Evolutionary conservation across 2,888 invertebrate genomes (phyloP), one percentile per base, ranked within the genome.

Genomic region (Rhopalosiphum nymphaeae): DNA sequence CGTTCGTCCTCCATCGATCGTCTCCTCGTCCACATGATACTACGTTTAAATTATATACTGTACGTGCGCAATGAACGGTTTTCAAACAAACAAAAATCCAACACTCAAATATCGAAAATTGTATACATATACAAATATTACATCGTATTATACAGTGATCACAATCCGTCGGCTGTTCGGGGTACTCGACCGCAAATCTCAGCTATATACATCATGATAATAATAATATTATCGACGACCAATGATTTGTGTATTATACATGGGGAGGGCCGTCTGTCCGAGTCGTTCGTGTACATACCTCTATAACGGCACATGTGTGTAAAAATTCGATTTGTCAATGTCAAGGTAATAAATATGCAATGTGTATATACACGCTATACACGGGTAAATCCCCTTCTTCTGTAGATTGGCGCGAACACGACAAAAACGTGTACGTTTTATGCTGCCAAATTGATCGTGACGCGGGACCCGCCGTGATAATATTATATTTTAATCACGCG

Each of bases 371-470:
- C n/a, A 36, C 78, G 9, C 88, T 26, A 2, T 46, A 10, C 87
- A 29, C 21, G 29, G 21, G 21, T 16, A 36, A 78, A 21, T 78
- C 78, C 9, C 78, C 78, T 78, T 78, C 78, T 78, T 78, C 21
- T 36, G 36, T 9, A 1, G 78, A 78, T 36, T 78, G 78, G 36
- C 36, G 42, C 84, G 49, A 78, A 91, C 42, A 91, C 85, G 44
- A 26, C 42, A 49, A 89, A 84, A 93, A 93, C 67, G 85, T 53
- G 78, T 88, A 61, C 89, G 89, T 85, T 89, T 86, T 61, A 85
- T 21, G 89, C 61, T 93, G 93, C 93, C 93, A 90, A 93, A 93
- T 86, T 90, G 93, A 90, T 94, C 93, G 90, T 94, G 90, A 94
- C 93, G 53, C 57, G 89, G 26, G 90, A 42, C 85, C 56, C n/a